Evolutionary conservation across 2,888 invertebrate genomes (phyloP), one percentile per base, ranked within the genome.

Genomic region (Xestia c-nigrum): DNA sequence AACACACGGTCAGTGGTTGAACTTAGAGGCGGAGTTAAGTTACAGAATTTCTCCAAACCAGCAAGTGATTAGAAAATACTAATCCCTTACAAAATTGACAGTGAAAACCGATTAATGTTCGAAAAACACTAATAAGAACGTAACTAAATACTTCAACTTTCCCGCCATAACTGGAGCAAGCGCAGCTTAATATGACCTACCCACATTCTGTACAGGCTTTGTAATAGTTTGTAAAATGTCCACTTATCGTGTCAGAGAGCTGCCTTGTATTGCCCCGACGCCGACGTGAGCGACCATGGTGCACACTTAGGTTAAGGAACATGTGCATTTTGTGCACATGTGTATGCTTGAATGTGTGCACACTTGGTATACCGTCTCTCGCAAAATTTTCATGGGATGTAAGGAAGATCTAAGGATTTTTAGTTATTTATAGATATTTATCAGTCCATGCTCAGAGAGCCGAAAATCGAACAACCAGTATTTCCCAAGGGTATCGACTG

Each of bases 191-290:
- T 87, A 83, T 81, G 70, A 84, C 66, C 64, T 74, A 59, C 79
- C 59, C 61, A 81, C 78, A 84, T 85, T 83, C 76, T 78, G 65
- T 65, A 80, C 74, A 73, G 71, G 84, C 86, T 87, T 90, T 89
- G 90, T 89, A 87, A 88, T 87, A 83, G 84, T 89, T 90, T 88
- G 88, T 87, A 80, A 87, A 88, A 88, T 87, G 85, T 89, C 88
- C 88, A 89, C 88, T 90, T 90, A 89, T 81, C 83, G 78, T 85
- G 83, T 83, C 86, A n/a, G 72, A 66, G 76, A 63, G 63, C 55
- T 61, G 70, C n/a, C 40, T 55, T 57, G 68, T 43, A 19, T 67
- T 72, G 66, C 46, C 4, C 31, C 47, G 64, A 63, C 24, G 21
- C 31, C 47, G 64, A 63, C 24, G 21, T 55, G 59, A 40, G 12